Evolutionary conservation across 2,113 vertebrate species (phyloP).

Genomic region (Dunckerocampus dactyliophorus): DNA sequence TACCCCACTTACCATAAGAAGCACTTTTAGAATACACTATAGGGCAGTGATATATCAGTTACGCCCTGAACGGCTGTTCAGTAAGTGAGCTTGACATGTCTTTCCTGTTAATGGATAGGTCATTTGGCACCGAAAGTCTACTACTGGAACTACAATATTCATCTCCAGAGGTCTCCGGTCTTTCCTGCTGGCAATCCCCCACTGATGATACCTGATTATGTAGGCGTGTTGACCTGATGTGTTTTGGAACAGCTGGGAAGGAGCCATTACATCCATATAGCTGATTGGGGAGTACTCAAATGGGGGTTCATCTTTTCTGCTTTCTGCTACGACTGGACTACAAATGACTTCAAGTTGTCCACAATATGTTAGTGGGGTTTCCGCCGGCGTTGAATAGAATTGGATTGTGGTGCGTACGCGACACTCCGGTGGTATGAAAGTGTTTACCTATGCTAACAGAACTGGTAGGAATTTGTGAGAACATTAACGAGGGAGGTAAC

Average conservation of each 20-base stretch:
- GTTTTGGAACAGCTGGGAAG: neutral
- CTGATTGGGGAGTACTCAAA: neutral
- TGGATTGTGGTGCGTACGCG: too few species aligned
- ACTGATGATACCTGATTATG: neutral
- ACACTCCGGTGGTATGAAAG: too few species aligned
- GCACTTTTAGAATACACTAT: neutral
- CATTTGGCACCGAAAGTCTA: neutral
- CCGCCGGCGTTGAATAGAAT: too few species aligned
- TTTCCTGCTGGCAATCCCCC: neutral
- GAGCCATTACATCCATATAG: neutral
- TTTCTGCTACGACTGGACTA: neutral
- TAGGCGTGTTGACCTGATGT: neutral
- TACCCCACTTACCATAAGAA: conserved; percentile 4
- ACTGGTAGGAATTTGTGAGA: too few species aligned
- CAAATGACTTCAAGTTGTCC: too few species aligned
- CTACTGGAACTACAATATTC: conserved; percentile 5
- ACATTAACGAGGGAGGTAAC: too few species aligned
- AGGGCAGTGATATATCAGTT: neutral
- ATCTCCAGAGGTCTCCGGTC: conserved; percentile 2
- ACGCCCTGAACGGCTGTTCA: neutral
- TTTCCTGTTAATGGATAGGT: conserved; percentile 4
- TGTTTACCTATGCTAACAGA: too few species aligned
- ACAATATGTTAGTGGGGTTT: too few species aligned
- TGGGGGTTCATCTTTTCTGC: neutral
- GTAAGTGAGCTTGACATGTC: neutral